Evolutionary conservation across 2,113 vertebrate genomes (phyloP).

Genomic region (Phylloscopus trochilus): DNA sequence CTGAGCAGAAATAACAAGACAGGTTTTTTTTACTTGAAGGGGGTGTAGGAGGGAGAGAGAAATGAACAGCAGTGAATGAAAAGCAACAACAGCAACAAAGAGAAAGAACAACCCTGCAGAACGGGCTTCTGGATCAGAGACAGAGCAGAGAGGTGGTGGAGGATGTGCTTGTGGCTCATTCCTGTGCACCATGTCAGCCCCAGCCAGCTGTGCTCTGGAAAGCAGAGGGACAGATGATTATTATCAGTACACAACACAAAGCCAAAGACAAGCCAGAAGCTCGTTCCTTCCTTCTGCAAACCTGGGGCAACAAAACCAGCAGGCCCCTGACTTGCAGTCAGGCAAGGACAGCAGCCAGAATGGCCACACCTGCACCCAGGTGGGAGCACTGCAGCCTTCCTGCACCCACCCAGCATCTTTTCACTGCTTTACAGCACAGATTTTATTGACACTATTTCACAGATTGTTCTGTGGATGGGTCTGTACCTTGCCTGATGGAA

Average conservation of each 20-base stretch:
- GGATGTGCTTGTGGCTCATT: background rate
- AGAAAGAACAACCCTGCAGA: background rate
- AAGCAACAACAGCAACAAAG: background rate
- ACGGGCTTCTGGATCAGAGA: background rate
- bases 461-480: background rate
- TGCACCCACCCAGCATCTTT: background rate
- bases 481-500: background rate
- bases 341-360: background rate
- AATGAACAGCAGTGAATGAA: background rate
- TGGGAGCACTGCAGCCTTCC: background rate
- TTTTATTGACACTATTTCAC: background rate
- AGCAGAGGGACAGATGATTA: background rate
- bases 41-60: background rate
- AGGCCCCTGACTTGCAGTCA: background rate
- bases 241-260: background rate
- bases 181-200: background rate
- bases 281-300: background rate
- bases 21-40: background rate
- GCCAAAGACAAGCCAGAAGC: background rate
- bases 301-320: background rate
- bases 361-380: background rate
- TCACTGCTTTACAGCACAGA: background rate
- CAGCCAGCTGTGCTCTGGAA: background rate
- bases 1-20: background rate
- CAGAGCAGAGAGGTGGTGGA: background rate